These are phyloP conservation scores for Quiscalus mexicanus DNA, from an alignment of 2,113 vertebrate genomes.

Conservation along the genomic window DNA sequence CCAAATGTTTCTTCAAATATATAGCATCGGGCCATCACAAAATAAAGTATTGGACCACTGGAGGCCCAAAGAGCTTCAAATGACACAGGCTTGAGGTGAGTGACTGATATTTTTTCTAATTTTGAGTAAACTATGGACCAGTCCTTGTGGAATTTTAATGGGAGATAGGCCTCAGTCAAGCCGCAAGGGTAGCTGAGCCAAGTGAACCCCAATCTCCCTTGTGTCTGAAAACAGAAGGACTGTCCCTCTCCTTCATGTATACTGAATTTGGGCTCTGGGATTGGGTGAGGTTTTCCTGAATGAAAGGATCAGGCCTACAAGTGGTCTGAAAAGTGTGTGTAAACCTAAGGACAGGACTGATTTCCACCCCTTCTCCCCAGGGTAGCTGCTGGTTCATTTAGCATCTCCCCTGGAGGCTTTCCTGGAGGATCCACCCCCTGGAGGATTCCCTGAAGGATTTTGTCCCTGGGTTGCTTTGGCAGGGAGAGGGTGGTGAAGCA, in stretches of 20 bases:
- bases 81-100: not conserved
- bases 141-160: not conserved
- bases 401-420: not conserved
- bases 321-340: not conserved
- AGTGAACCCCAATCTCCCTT: not conserved
- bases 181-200: not conserved
- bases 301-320: not conserved
- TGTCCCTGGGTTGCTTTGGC: fast-evolving
- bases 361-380: not conserved
- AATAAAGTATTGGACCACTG: not conserved
- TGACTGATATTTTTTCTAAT: not conserved
- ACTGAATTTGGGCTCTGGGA: not conserved
- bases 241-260: not conserved
- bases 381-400: not conserved
- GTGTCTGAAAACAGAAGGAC: not conserved
- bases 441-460: not conserved
- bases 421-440: too few species aligned
- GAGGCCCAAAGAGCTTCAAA: not conserved
- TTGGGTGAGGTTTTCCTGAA: not conserved
- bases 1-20: not conserved
- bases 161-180: not conserved
- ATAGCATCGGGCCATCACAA: not conserved
- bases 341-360: not conserved
- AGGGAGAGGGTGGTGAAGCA: not conserved
- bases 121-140: not conserved